A percentile compares a stretch with the other conserved stretches of the same genome.
phyloP scores from a whole-genome alignment of 2,113 vertebrate genomes.

The Micronisus gabar region DNA sequence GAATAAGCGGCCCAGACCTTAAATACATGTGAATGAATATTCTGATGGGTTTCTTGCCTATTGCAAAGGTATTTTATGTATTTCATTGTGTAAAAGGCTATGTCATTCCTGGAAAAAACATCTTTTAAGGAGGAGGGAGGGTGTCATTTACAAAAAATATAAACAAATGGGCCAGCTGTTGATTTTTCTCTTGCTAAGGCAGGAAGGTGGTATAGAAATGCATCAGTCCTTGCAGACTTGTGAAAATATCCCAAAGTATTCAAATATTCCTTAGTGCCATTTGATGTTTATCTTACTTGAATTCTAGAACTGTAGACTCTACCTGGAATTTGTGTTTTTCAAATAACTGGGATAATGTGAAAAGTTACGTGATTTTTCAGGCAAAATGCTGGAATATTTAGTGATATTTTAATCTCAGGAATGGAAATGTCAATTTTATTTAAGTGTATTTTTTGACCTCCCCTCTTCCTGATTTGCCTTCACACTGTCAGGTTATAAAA shows the following conservation, averaged over 20 bases:
- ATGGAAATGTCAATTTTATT: not conserved
- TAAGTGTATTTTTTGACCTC: not conserved
- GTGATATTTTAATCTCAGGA: not conserved
- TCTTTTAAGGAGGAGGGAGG: accelerated
- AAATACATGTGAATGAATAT: not conserved
- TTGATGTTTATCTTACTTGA: not conserved
- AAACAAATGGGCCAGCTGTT: not conserved
- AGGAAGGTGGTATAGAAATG: not conserved
- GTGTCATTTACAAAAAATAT: not conserved
- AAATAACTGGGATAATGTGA: not conserved
- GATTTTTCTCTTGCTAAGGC: not conserved
- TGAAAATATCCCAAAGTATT: not conserved
- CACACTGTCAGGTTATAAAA: not conserved
- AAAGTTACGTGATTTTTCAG: not conserved
- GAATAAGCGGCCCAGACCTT: not conserved
- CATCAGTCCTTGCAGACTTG: not conserved
- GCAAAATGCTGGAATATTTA: not conserved
- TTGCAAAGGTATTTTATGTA: not conserved
- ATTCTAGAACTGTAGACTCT: not conserved
- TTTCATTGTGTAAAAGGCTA: not conserved
- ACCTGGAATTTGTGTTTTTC: not conserved
- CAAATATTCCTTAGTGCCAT: not conserved
- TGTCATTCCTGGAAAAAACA: not conserved
- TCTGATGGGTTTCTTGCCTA: not conserved
- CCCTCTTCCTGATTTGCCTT: not conserved